Conservation (phyloP, 1,140 invertebrate species). For the Pararge aegeria region DNA sequence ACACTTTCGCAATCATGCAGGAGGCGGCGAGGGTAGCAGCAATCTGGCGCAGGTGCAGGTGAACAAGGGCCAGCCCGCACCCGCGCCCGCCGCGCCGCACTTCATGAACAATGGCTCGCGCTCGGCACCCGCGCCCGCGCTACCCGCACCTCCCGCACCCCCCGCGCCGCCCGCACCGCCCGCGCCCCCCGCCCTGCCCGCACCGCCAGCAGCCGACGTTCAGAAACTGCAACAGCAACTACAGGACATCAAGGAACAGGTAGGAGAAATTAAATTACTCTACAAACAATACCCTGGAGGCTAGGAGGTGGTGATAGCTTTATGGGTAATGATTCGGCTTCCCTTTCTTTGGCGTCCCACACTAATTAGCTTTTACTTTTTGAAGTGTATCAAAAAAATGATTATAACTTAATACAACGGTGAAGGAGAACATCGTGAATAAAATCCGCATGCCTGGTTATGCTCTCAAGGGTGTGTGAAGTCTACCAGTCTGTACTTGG, state of each 20-base stretch:
- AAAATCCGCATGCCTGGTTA: no score
- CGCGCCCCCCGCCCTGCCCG: constrained; percentile 58
- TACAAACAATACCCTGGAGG: no score
- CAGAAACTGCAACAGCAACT: constrained; percentile 97
- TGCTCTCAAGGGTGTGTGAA: no score
- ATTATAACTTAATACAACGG: no score
- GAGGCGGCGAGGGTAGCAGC: constrained; percentile 60
- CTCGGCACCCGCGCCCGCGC: constrained; percentile 23
- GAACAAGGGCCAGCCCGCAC: constrained; percentile 70
- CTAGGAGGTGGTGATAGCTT: no score
- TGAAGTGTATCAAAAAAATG: no score
- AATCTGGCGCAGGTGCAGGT: constrained; percentile 69
- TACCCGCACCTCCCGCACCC: constrained; percentile 21
- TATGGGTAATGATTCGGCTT: no score
- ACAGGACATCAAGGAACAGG: constrained; percentile 98
- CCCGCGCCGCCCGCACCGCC: constrained; percentile 36
- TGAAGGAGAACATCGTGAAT: no score
- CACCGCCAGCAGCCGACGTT: constrained; percentile 82
- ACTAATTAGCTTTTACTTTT: no score
- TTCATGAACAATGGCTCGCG: constrained; percentile 91
- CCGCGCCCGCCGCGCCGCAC: constrained; percentile 51
- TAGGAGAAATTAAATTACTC: constrained; percentile 60
- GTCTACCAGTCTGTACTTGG: no score
- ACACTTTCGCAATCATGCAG: constrained; percentile 22
- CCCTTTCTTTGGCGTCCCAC: no score